These are phyloP conservation scores for Cerastis rubricosa DNA, from an alignment of 2,888 invertebrate genomes.

Conservation along the genomic window DNA sequence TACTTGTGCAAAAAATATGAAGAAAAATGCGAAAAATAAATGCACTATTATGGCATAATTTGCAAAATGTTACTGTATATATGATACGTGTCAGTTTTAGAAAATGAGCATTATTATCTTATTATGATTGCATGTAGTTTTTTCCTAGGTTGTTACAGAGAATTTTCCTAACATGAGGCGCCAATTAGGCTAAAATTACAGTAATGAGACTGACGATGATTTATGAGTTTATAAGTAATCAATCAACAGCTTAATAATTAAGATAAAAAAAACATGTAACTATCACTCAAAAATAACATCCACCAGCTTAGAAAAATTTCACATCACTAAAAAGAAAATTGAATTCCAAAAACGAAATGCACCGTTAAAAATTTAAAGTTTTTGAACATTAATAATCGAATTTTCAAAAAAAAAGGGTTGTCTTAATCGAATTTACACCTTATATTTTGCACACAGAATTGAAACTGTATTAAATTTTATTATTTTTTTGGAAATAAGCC, in stretches of 20 bases:
- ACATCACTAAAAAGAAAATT: conserved; percentile 49
- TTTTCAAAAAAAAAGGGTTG: conserved; percentile 19
- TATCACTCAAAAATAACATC: conserved; percentile 60
- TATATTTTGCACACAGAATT: conserved; percentile 37
- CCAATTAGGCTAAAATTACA: conserved; percentile 42
- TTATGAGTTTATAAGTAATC: conserved; percentile 43
- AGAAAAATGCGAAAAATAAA: conserved; percentile 12
- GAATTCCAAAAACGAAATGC: conserved; percentile 18
- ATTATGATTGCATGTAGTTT: conserved; percentile 17
- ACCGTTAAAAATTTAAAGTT: conserved; percentile 29
- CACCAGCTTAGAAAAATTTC: conserved; percentile 49
- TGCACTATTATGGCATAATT: conserved; percentile 28
- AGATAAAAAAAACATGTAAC: conserved; percentile 19
- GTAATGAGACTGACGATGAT: conserved; percentile 55
- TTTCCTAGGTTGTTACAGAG: conserved; percentile 8
- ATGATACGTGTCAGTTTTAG: conserved; percentile 33
- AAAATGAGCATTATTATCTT: conserved; percentile 41
- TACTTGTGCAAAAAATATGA: not conserved
- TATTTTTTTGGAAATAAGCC: conserved; percentile 27
- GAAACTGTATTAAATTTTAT: conserved; percentile 25
- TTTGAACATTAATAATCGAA: not conserved
- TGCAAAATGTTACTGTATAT: conserved; percentile 24
- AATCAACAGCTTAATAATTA: conserved; percentile 32
- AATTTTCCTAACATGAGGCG: conserved; percentile 27
- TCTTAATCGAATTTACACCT: conserved; percentile 35